phyloP scores from a whole-genome alignment of 1,140 invertebrate species.

The Tetramorium alpestre region DNA sequence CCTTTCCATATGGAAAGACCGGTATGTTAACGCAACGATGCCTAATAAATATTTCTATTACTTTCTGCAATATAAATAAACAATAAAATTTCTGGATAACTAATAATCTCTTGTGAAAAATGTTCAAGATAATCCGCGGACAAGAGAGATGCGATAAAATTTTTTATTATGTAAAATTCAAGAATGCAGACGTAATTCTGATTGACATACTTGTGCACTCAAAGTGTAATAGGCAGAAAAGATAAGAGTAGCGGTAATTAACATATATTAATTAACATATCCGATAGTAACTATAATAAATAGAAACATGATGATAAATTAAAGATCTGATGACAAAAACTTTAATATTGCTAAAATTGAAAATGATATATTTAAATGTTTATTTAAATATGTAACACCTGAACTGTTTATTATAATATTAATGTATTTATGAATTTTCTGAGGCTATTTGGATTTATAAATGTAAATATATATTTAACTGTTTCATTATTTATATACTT shows the following conservation, averaged over 20 bases:
- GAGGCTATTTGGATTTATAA: not conserved
- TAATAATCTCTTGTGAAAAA: not conserved
- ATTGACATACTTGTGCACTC: not conserved
- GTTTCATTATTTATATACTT: not conserved
- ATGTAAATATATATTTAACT: not conserved
- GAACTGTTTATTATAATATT: not conserved
- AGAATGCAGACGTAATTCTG: not conserved
- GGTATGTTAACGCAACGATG: not conserved
- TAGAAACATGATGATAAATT: not conserved
- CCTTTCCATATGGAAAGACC: not conserved
- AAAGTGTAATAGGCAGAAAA: not conserved
- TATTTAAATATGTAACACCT: not conserved
- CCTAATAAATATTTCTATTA: not conserved
- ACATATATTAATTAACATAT: conserved; percentile 9
- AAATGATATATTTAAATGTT: not conserved
- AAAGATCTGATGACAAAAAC: not conserved
- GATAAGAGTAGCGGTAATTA: not conserved
- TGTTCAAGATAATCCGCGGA: not conserved
- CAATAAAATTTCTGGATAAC: not conserved
- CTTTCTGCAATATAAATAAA: not conserved
- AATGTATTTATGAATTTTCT: not conserved
- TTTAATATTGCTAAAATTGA: not conserved
- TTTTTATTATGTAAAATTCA: not conserved
- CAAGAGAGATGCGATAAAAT: not conserved
- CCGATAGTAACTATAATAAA: not conserved